Evolutionary conservation across 2,113 vertebrate genomes (phyloP), one percentile per base, ranked within the genome.

Genomic region (Etheostoma cragini): DNA sequence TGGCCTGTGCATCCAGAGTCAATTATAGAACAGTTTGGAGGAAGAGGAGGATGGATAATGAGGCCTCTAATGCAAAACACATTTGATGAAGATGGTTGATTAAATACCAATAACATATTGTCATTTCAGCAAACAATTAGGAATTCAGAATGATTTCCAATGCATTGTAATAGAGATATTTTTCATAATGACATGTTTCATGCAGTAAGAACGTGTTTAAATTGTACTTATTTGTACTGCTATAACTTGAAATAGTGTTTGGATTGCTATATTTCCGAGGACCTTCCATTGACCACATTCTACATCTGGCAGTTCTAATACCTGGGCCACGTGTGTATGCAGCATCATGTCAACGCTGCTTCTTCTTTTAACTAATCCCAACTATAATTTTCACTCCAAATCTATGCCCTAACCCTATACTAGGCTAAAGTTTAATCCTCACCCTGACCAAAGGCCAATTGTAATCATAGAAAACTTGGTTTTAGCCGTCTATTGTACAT

Each of bases 11-110:
- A 65, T 73, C 83, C 62, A 38, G 67, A 88, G 80, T 79, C 68
- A 76, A 61, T 85, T 85, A 76, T 46, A 78, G 77, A 85, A 85
- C 76, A 76, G 69, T 84, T 69, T 74, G 72, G 76, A 64, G 72
- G 61, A 83, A 65, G 49, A 50, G 62, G 62, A 75, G 61, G 63
- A 72, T 2, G 50, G 64, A 79, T 67, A 68, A 80, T 4, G 35
- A 76, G n/a, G 46, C 63, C 61, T 76, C 35, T 50, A 66, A 67
- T 67, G 71, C 52, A 76, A 77, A 84, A 64, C 42, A 33, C 45
- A 62, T 65, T 76, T 71, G 38, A 33, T 62, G 53, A 53, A 62
- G 49, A 69, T 8, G 64, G 30, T 21, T 53, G 42, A 82, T 65
- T 65, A 12, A 58, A 78, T 15, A 22, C 15, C n/a, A 10, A 15